Evolutionary conservation across 2,888 invertebrate species (phyloP).

Genomic region (Blastobasis adustella): DNA sequence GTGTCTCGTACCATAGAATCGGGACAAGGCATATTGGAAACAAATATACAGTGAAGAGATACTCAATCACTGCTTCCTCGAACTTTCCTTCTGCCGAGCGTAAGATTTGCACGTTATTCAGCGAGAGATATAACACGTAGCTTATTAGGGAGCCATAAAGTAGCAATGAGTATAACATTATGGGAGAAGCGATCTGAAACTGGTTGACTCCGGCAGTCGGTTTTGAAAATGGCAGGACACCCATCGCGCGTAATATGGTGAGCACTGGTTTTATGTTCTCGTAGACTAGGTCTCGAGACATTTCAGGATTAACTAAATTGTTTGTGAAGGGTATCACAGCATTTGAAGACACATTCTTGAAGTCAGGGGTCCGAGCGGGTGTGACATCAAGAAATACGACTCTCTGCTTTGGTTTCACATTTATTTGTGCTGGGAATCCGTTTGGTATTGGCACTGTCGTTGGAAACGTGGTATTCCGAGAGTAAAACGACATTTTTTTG

Average conservation of each 20-base stretch:
- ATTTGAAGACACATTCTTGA: constrained; percentile 38
- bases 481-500: constrained; percentile 45
- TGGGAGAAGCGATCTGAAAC: constrained; percentile 64
- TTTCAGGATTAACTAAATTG: constrained; percentile 42
- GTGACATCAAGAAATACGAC: constrained; percentile 57
- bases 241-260: constrained; percentile 65
- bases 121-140: constrained; percentile 77
- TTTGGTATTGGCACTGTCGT: constrained; percentile 39
- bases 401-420: constrained; percentile 42
- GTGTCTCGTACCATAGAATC: constrained; percentile 79
- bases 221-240: constrained; percentile 76
- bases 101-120: constrained; percentile 77
- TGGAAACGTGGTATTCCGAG: constrained; percentile 38
- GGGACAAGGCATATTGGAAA: constrained; percentile 78
- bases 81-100: constrained; percentile 79
- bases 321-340: constrained; percentile 45
- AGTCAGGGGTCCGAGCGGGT: constrained; percentile 42
- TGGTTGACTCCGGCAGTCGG: constrained; percentile 59
- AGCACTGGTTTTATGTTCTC: constrained; percentile 67
- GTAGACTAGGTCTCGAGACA: constrained; percentile 56
- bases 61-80: constrained; percentile 84
- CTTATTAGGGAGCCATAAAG: constrained; percentile 64
- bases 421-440: constrained; percentile 43
- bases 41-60: constrained; percentile 82
- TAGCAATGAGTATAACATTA: constrained; percentile 75